Evolutionary conservation across 2,888 invertebrate genomes (phyloP), one percentile per base, ranked within the genome.

Genomic region (Philhelius pedissequus): DNA sequence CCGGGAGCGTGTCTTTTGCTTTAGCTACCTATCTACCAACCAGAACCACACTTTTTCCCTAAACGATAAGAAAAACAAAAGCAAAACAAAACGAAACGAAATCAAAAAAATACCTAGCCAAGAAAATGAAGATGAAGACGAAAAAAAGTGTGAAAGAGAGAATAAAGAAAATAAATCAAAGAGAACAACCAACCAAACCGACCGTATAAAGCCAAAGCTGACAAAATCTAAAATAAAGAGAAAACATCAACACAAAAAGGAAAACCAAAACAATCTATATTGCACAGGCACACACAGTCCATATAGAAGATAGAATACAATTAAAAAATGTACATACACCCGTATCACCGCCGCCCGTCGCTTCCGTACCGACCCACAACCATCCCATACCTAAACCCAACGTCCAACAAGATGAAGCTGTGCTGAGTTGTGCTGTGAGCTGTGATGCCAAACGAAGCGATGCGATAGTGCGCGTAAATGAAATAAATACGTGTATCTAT

Each of bases 401-500:
- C n/a, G n/a, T n/a, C n/a, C 18, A 3, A 2, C 11, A 13, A 48
- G 45, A 20, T 30, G 40, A 68, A 58, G 68, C 68, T 54, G 52
- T 50, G n/a, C n/a, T n/a, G n/a, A n/a, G n/a, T n/a, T n/a, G n/a
- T n/a, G n/a, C n/a, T n/a, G n/a, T n/a, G n/a, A 58, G 38, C 20
- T 45, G 56, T 18, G 56, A 66, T 66, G 64, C 66, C 58, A 45
- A 80, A 70, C 75, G 64, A 64, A 62, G 22, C 79, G 79, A 66
- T 83, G 48, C 48, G 78, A 83, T 83, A 74, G 73, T 83, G 78
- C 82, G 73, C 78, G 79, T 79, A 83, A 83, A 74, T 74, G 69
- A 66, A 79, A 83, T 83, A 83, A 78, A 83, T 79, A 79, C 64
- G 56, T 74, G 83, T 78, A 83, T 83, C 74, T 70, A 79, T 79